Evolutionary conservation across 2,113 vertebrate species (phyloP).

Genomic region (Prunella fulvescens): DNA sequence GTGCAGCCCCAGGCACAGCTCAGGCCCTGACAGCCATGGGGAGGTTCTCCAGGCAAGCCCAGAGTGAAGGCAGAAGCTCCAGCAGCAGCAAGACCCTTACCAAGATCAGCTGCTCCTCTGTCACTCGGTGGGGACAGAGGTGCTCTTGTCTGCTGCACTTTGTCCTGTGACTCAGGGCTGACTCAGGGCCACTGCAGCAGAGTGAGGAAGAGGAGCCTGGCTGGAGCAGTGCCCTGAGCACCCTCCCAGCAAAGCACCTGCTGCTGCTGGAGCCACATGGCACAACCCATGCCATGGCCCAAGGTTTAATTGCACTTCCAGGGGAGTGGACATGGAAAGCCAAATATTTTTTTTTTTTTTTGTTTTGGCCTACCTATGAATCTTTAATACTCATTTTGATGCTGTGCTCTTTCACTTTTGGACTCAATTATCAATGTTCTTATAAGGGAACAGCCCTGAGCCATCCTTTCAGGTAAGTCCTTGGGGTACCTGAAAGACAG

Average conservation of each 20-base stretch:
- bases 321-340: not conserved
- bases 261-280: not conserved
- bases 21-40: not conserved
- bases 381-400: not conserved
- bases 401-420: not conserved
- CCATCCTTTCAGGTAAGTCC: not conserved
- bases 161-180: not conserved
- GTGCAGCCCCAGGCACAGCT: not conserved
- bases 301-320: not conserved
- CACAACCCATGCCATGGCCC: not conserved
- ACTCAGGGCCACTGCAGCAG: not conserved
- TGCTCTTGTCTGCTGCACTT: not conserved
- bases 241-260: not conserved
- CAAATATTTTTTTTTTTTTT: not conserved
- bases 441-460: not conserved
- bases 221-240: not conserved
- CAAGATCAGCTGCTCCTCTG: not conserved
- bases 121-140: not conserved
- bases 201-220: not conserved
- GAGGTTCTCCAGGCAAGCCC: not conserved
- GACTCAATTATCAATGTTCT: not conserved
- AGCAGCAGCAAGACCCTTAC: not conserved
- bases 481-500: not conserved
- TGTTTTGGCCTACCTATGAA: not conserved
- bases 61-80: not conserved